Evolutionary conservation across 2,797 vertebrate species (phyloP).

Genomic region (Merluccius polli): DNA sequence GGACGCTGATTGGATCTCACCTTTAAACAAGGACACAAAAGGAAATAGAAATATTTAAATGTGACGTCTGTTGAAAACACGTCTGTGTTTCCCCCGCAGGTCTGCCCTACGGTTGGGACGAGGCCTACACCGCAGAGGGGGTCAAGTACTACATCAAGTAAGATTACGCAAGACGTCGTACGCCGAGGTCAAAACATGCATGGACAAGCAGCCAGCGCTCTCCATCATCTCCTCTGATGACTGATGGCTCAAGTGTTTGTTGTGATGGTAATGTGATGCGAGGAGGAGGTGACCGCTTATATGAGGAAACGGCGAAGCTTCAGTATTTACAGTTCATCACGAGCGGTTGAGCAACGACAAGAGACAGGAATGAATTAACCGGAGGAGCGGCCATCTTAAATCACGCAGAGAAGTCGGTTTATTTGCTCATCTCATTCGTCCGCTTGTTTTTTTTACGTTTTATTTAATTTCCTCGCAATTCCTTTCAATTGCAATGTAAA

Average conservation of each 20-base stretch:
- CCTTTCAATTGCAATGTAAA: too few relatives aligned
- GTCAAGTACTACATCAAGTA: slow-evolving; percentile 93
- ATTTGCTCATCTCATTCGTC: not conserved
- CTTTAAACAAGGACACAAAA: too few relatives aligned
- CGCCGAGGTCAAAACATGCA: not conserved
- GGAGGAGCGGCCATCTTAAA: not conserved
- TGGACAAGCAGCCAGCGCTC: not conserved
- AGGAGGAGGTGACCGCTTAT: not conserved
- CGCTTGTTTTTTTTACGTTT: not conserved
- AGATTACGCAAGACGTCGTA: slow-evolving; percentile 46
- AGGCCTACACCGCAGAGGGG: slow-evolving; percentile 87
- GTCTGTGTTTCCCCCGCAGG: slow-evolving; percentile 62
- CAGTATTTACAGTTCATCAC: too few relatives aligned
- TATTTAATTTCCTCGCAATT: not conserved
- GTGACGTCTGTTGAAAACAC: too few relatives aligned
- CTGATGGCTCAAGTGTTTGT: not conserved
- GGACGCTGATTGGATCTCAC: too few relatives aligned
- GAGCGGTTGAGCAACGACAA: too few relatives aligned
- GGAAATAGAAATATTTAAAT: too few relatives aligned
- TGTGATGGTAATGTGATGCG: not conserved
- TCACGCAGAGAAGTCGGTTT: not conserved
- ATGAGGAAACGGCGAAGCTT: too few relatives aligned
- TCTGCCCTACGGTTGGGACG: slow-evolving; percentile 89
- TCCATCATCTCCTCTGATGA: not conserved
- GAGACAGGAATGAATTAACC: not conserved